phyloP scores from a whole-genome alignment of 1,140 invertebrate species.

The Zaprionus nigranus region DNA sequence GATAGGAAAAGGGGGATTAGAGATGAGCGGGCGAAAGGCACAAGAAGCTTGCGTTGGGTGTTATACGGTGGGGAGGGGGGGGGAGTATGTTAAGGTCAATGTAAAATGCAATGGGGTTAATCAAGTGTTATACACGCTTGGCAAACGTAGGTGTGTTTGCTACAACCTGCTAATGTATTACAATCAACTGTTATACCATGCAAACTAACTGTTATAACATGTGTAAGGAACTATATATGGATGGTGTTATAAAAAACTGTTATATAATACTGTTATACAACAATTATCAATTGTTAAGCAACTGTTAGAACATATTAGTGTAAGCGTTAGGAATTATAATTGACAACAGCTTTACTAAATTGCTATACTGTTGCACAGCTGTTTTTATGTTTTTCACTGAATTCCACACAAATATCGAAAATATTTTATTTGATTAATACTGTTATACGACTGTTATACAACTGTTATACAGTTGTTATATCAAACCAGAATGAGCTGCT shows the following conservation, averaged over 20 bases:
- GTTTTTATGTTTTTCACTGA: not conserved
- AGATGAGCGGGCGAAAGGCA: not conserved
- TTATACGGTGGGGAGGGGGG: not conserved
- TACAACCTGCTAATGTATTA: too few species aligned
- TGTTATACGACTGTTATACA: slow-evolving; percentile 35
- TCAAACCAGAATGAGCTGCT: not conserved
- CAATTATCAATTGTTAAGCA: not conserved
- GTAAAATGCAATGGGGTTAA: not conserved
- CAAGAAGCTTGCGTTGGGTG: not conserved
- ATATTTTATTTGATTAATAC: not conserved
- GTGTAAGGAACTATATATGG: not conserved
- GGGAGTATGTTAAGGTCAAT: not conserved
- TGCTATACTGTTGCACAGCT: not conserved
- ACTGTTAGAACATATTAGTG: not conserved
- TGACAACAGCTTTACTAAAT: not conserved
- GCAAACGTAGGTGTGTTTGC: not conserved
- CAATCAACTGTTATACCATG: not conserved
- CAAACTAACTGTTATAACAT: not conserved
- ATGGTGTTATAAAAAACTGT: not conserved
- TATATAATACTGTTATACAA: not conserved
- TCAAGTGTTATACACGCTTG: not conserved
- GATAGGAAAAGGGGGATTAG: slow-evolving; percentile 9
- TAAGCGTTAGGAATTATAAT: not conserved
- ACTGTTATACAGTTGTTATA: slow-evolving; percentile 5
- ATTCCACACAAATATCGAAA: not conserved